A percentile compares a stretch with the other conserved stretches of the same genome.
Evolutionary conservation across 2,888 invertebrate genomes (phyloP).

Genomic region (Aporophyla lueneburgensis): DNA sequence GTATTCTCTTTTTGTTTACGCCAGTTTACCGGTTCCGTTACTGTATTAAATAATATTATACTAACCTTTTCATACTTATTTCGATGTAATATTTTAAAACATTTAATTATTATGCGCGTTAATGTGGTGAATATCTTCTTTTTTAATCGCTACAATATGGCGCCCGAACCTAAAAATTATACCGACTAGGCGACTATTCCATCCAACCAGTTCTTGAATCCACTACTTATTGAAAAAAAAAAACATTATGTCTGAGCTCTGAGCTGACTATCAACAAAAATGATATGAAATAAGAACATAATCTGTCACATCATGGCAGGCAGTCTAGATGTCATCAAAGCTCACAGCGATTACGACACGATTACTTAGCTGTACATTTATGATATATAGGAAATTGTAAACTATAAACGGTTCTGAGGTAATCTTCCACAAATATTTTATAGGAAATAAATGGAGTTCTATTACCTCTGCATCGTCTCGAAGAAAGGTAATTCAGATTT

Average conservation of each 20-base stretch:
- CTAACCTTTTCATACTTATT: too few species aligned
- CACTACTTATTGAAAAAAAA: not conserved
- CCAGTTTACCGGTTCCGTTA: too few species aligned
- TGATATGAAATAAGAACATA: not conserved
- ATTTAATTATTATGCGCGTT: too few species aligned
- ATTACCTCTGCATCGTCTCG: slow-evolving; percentile 19
- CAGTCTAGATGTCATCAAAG: slow-evolving; percentile 53
- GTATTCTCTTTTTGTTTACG: too few species aligned
- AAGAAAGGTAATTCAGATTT: slow-evolving; percentile 29
- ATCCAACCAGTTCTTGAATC: not conserved
- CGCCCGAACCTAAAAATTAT: too few species aligned
- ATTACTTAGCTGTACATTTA: slow-evolving; percentile 58
- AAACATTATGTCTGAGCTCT: not conserved
- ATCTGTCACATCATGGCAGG: slow-evolving; percentile 23
- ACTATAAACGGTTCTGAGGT: slow-evolving; percentile 34
- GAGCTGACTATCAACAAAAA: not conserved
- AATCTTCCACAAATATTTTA: slow-evolving; percentile 46
- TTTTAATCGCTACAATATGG: too few species aligned
- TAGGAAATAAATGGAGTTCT: slow-evolving; percentile 42
- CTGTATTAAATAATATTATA: too few species aligned
- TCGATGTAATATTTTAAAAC: too few species aligned
- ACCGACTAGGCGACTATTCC: too few species aligned
- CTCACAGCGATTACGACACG: slow-evolving; percentile 42
- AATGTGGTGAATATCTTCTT: too few species aligned
- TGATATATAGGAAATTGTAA: slow-evolving; percentile 49